Conservation (phyloP, 35 echinoderm and acorn worm genomes). For the Heliocidaris erythrogramma region DNA sequence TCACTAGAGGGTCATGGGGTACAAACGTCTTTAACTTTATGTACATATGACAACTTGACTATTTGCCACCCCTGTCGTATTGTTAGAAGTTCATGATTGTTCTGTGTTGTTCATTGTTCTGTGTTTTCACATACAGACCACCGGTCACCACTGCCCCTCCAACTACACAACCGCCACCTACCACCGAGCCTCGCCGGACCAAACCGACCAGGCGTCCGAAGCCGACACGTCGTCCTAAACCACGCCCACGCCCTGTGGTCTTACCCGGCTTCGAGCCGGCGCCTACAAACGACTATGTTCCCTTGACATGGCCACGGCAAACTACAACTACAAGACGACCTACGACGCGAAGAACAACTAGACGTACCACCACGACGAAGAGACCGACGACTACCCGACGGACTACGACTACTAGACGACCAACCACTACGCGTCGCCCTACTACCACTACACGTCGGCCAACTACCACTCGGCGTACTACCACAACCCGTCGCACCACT, state of each 20-base stretch:
- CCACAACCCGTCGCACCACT: constrained; percentile 10
- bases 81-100: background rate
- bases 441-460: constrained; percentile 24
- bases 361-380: background rate
- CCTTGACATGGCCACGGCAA: background rate
- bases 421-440: background rate
- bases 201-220: background rate
- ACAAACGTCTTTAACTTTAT: no score
- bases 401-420: background rate
- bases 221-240: constrained; percentile 10
- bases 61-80: background rate
- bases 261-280: constrained; percentile 33
- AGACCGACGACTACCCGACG: constrained; percentile 20
- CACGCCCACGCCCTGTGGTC: background rate
- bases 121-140: background rate
- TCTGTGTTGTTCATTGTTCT: background rate
- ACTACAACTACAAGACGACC: constrained; percentile 20
- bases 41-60: no score
- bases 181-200: background rate
- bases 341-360: background rate
- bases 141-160: constrained; percentile 30
- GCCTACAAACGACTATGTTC: background rate
- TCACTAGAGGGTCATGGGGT: no score
- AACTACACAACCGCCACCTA: background rate
- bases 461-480: constrained; percentile 10